Percentiles rank a stretch among this genome's conserved stretches.
These are phyloP conservation scores for Bactericera cockerelli DNA, from an alignment of 1,140 invertebrate genomes.

Conservation along the genomic window DNA sequence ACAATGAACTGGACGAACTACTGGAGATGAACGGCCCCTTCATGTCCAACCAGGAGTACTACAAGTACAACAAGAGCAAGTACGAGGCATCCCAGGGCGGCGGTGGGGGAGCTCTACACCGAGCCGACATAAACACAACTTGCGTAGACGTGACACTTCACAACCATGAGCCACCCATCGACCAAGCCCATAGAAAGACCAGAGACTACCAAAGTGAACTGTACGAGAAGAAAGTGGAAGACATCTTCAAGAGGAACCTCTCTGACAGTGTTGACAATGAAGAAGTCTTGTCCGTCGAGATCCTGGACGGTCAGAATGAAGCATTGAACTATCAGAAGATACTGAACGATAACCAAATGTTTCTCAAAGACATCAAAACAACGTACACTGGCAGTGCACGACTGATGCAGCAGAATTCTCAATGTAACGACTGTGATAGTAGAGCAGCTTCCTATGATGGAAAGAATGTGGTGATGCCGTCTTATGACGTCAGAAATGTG, in stretches of 20 bases:
- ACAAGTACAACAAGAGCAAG: constrained; percentile 4
- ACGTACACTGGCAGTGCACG: neutral
- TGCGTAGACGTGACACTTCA: neutral
- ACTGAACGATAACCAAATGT: constrained; percentile 6
- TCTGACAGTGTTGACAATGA: constrained; percentile 3
- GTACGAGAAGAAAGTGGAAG: neutral
- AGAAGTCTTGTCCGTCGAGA: neutral
- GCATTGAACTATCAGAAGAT: constrained; percentile 1
- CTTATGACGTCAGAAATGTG: too few species aligned
- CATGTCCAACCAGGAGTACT: constrained; percentile 8
- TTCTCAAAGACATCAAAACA: neutral
- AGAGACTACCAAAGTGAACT: neutral
- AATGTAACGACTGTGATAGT: neutral
- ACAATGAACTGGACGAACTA: neutral
- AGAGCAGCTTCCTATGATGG: neutral
- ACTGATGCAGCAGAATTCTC: neutral
- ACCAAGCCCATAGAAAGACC: too few species aligned
- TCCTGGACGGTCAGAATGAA: neutral
- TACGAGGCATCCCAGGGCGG: neutral
- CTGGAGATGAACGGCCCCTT: neutral
- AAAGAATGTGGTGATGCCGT: too few species aligned
- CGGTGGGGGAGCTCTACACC: neutral
- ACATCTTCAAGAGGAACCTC: neutral
- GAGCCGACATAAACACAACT: neutral
- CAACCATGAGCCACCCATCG: too few species aligned